Conservation (phyloP, 2,797 vertebrate genomes). For the Meriones psammophilus region DNA sequence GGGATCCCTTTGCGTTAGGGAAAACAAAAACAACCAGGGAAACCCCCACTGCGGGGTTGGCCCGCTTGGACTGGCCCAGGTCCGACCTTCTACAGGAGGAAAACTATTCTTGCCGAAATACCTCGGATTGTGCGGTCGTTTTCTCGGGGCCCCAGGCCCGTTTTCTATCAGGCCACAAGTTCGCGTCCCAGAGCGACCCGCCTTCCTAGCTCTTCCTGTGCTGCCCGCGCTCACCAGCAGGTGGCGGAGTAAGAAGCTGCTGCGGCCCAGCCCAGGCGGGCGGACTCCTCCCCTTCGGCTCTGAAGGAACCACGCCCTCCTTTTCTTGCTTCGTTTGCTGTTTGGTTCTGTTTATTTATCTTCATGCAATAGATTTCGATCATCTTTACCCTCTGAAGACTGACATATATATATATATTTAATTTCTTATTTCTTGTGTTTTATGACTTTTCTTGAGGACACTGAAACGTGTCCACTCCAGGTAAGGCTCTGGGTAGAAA, state of each 20-base stretch:
- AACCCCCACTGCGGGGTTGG: neutral
- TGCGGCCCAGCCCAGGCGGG: neutral
- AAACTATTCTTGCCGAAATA: neutral
- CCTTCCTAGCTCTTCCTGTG: neutral
- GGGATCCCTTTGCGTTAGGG: neutral
- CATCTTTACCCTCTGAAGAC: neutral
- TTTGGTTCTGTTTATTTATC: neutral
- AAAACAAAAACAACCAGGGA: no score
- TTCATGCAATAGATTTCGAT: neutral
- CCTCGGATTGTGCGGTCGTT: neutral
- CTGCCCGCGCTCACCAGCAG: constrained; percentile 46
- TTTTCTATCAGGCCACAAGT: neutral
- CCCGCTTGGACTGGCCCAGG: neutral
- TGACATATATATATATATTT: neutral
- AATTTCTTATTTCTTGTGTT: neutral
- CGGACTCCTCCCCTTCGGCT: neutral
- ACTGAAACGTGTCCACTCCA: neutral
- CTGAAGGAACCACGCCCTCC: neutral
- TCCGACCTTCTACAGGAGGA: neutral
- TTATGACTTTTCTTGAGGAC: neutral
- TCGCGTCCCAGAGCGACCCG: neutral
- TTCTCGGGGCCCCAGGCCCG: neutral
- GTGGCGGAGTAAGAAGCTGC: constrained; percentile 6
- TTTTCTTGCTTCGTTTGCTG: no score
- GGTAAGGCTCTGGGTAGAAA: neutral